phyloP scores from a whole-genome alignment of 2,888 invertebrate species.

The Drosophila percnosoma region DNA sequence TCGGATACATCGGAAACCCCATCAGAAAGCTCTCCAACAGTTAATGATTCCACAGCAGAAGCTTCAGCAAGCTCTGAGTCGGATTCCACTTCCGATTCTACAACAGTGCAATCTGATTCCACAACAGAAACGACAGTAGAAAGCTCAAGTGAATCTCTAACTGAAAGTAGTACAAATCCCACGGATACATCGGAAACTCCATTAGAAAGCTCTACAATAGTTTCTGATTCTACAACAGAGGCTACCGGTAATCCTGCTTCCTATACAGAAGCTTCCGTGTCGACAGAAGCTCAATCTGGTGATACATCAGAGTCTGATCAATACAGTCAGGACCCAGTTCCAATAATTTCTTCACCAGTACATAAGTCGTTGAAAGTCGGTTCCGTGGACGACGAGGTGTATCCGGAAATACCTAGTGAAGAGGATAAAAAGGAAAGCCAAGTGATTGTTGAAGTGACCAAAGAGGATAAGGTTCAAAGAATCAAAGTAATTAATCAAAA shows the following conservation, averaged over 20 bases:
- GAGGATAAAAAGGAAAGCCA: not conserved
- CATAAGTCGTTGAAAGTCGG: not conserved
- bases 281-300: not conserved
- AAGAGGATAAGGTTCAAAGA: slow-evolving; percentile 13
- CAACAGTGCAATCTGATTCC: not conserved
- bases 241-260: not conserved
- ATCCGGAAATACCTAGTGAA: not conserved
- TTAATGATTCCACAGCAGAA: not conserved
- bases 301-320: not conserved
- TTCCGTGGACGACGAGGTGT: not conserved
- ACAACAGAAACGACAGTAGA: too few relatives aligned
- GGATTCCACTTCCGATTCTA: not conserved
- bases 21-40: not conserved
- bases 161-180: too few relatives aligned
- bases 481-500: slow-evolving; percentile 17
- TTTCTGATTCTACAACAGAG: not conserved
- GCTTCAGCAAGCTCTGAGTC: not conserved
- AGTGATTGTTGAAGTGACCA: slow-evolving; percentile 8
- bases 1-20: not conserved
- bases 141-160: too few relatives aligned
- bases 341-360: not conserved
- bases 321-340: not conserved
- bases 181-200: not conserved
- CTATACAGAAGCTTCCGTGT: not conserved
- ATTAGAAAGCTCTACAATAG: not conserved